Evolutionary conservation across 2,888 invertebrate genomes (phyloP), one percentile per base, ranked within the genome.

Genomic region (Cistogaster globosa): DNA sequence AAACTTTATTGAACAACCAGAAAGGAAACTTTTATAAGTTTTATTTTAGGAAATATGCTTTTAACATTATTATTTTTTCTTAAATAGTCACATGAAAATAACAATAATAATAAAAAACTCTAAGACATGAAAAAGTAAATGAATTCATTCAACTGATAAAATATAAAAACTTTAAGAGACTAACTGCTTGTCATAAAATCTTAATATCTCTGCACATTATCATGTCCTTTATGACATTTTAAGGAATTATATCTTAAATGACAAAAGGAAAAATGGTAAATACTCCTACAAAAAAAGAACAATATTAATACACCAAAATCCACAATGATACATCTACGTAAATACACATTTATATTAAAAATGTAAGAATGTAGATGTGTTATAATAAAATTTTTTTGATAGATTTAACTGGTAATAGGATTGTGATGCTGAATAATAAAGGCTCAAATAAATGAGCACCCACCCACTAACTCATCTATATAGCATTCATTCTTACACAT

Each of bases 381-480:
- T 62, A 69, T 62, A 69, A 79, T 67, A 67, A 48, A 79, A 75
- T 75, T 60, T 48, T 18, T 82, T 82, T 79, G 82, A 82, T 75
- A 74, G 65, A 82, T 82, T 81, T 82, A 81, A 69, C 69, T 74
- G 55, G 77, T 85, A 85, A 81, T 78, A 69, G 74, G 81, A 78
- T 85, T 81, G 74, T 65, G 51, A 63, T 57, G 55, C 74, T 78
- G 74, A 77, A 82, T 78, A 82, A 82, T 82, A 63, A 74, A 75
- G 68, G 62, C 74, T 62, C 42, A 42, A 42, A 42, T 42, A 67
- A 69, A 16, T 67, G 58, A 57, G 14, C 36, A 62, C 26, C 32
- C 36, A 62, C 26, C 32, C 55, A 22, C 58, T 18, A 62, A 72
- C 51, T 48, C 51, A 76, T 57, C 22, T 36, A 45, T 20, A 18